Conservation (phyloP, 2,113 vertebrate genomes). For the Ginglymostoma cirratum region DNA sequence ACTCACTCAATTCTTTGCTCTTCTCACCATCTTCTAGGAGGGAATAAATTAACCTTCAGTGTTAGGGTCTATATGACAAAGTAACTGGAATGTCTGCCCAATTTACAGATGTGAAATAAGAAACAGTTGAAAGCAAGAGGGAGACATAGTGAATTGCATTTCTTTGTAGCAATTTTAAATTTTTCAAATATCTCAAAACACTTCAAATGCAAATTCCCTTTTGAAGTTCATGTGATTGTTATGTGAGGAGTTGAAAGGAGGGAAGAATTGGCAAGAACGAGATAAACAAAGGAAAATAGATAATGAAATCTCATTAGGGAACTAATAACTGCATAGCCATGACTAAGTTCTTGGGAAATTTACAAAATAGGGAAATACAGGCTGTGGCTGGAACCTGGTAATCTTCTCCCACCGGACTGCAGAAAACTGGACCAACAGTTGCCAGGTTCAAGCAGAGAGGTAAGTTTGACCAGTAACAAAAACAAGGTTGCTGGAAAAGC, state of each 20-base stretch:
- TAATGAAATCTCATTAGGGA: neutral
- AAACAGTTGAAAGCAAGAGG: neutral
- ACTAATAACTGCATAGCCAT: neutral
- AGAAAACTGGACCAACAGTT: neutral
- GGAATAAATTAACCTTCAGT: neutral
- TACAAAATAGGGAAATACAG: neutral
- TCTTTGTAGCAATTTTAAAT: neutral
- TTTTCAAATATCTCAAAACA: neutral
- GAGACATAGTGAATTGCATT: neutral
- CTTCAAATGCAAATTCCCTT: neutral
- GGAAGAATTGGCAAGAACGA: neutral
- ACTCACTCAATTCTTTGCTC: too few species aligned
- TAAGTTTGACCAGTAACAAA: neutral
- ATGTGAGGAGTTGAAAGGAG: neutral
- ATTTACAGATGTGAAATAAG: neutral
- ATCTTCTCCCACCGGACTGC: neutral
- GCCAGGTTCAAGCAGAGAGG: neutral
- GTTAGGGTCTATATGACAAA: neutral
- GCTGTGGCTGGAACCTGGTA: neutral
- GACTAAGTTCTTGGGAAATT: neutral
- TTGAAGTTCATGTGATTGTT: too few species aligned
- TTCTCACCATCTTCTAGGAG: too few species aligned
- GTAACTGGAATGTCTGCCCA: neutral
- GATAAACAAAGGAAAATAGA: neutral
- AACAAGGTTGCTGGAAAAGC: too few species aligned